phyloP scores from a whole-genome alignment of 2,113 vertebrate species.

The Cavia porcellus region DNA sequence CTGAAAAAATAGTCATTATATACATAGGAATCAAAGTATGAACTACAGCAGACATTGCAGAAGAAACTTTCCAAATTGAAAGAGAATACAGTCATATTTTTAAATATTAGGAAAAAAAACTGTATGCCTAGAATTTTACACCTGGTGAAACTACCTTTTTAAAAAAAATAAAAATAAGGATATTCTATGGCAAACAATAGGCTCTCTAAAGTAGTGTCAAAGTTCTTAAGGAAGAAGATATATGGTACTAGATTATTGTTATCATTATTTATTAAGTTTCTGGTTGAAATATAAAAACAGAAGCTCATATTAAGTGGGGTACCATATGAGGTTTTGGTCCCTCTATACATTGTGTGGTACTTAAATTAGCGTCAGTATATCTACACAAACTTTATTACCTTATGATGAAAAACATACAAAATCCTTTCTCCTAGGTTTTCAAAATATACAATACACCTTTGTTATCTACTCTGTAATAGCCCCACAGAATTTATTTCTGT shows the following conservation, averaged over 20 bases:
- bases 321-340: neutral
- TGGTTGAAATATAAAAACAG: neutral
- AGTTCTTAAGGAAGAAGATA: neutral
- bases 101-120: neutral
- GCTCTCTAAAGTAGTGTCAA: neutral
- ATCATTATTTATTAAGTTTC: neutral
- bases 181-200: neutral
- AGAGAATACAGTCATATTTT: neutral
- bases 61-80: neutral
- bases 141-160: neutral
- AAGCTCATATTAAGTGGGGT: neutral
- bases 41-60: neutral
- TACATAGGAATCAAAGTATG: neutral
- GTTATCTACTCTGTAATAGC: neutral
- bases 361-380: neutral
- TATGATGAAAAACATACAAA: neutral
- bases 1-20: too few species aligned
- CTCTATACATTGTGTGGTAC: neutral
- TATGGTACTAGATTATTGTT: neutral
- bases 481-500: neutral
- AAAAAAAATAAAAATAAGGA: neutral
- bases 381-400: neutral
- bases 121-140: neutral
- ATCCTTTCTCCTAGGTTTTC: neutral
- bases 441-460: neutral